phyloP scores from a whole-genome alignment of 2,888 invertebrate species.

The Ditula angustiorana region DNA sequence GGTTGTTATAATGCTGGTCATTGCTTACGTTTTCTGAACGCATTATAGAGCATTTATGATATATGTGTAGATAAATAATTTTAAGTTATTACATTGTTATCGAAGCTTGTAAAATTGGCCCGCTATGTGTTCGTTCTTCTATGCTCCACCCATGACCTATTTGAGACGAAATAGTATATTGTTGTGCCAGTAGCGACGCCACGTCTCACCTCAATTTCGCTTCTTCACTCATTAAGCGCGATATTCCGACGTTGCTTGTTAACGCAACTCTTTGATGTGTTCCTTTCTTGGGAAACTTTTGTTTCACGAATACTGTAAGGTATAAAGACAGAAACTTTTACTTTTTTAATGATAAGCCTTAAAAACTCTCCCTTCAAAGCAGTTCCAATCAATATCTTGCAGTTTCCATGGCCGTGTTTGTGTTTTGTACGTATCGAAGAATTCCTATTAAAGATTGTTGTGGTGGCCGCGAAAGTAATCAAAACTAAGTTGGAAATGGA shows the following conservation, averaged over 20 bases:
- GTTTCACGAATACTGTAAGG: constrained; percentile 12
- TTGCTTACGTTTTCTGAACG: too few relatives aligned
- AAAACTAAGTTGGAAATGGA: not conserved
- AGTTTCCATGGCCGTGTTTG: not conserved
- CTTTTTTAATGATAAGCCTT: constrained; percentile 18
- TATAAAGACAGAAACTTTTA: constrained; percentile 8
- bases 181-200: not conserved
- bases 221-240: not conserved
- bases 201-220: not conserved
- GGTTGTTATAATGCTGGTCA: too few relatives aligned
- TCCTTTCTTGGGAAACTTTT: constrained; percentile 6
- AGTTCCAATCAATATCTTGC: not conserved
- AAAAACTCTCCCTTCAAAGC: constrained; percentile 8
- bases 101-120: too few relatives aligned
- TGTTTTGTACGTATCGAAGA: not conserved
- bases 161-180: not conserved
- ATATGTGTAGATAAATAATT: too few relatives aligned
- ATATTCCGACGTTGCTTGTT: constrained; percentile 10
- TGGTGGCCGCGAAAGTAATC: not conserved
- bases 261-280: constrained; percentile 26
- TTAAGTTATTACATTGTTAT: too few relatives aligned
- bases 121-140: too few relatives aligned
- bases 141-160: not conserved
- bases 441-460: not conserved
- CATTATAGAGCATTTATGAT: too few relatives aligned